phyloP scores from a whole-genome alignment of 2,888 invertebrate genomes.

The Cosmia pyralina region DNA sequence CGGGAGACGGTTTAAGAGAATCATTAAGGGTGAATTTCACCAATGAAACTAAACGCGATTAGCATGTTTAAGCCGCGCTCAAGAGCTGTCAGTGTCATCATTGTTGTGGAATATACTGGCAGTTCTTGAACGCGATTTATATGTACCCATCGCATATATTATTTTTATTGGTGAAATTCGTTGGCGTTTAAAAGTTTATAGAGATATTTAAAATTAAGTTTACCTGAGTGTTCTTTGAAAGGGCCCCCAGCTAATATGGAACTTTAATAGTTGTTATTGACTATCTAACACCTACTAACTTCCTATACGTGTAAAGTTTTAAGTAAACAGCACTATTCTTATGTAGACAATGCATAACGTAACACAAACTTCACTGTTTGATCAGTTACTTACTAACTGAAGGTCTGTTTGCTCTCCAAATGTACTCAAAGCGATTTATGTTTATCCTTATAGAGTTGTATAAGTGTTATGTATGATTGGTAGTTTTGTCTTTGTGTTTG shows the following conservation, averaged over 20 bases:
- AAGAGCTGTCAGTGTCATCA: too few species aligned
- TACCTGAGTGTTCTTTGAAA: background rate
- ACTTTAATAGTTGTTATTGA: conserved; percentile 8
- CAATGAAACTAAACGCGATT: too few species aligned
- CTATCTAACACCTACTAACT: conserved; percentile 11
- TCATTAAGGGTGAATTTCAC: background rate
- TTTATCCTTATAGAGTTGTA: conserved; percentile 66
- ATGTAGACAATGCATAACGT: conserved; percentile 60
- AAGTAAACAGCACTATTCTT: conserved; percentile 53
- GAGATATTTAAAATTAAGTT: background rate
- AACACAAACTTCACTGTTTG: conserved; percentile 71
- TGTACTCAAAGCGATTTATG: conserved; percentile 67
- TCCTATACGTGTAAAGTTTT: conserved; percentile 12
- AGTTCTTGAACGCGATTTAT: too few species aligned
- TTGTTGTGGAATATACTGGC: too few species aligned
- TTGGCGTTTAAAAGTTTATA: too few species aligned
- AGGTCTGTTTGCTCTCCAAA: conserved; percentile 60
- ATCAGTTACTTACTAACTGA: conserved; percentile 66
- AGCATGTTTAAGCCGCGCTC: too few species aligned
- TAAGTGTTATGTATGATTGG: conserved; percentile 42
- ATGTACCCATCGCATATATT: too few species aligned
- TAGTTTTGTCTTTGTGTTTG: conserved; percentile 41
- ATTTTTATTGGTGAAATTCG: too few species aligned
- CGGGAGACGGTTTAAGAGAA: background rate
- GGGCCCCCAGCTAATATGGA: background rate